phyloP scores from a whole-genome alignment of 1,140 invertebrate species.

The Ceratoteleas bidentatus region DNA sequence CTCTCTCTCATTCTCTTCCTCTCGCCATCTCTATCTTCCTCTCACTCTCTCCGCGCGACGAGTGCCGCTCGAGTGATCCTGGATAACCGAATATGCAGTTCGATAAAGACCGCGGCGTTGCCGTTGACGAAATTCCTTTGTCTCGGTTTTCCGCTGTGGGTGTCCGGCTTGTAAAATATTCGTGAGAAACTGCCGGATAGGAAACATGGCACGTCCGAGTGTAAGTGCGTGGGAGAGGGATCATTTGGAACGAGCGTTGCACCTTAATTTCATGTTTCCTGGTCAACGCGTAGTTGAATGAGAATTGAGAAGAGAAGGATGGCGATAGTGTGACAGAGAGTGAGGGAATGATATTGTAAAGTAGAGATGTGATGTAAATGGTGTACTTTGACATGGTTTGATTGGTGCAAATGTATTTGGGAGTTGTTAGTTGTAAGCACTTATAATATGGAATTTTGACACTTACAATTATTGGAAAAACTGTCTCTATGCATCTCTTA shows the following conservation, averaged over 20 bases:
- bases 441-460: no score
- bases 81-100: slow-evolving; percentile 54
- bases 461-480: no score
- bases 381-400: no score
- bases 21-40: no score
- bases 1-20: no score
- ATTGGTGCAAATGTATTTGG: no score
- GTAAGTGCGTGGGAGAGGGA: slow-evolving; percentile 25
- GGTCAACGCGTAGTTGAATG: slow-evolving; percentile 3
- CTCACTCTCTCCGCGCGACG: not conserved
- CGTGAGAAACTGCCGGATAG: slow-evolving; percentile 53
- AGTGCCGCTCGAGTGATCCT: slow-evolving; percentile 31
- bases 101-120: slow-evolving; percentile 39
- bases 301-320: no score
- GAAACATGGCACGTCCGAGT: slow-evolving; percentile 33
- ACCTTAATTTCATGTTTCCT: slow-evolving; percentile 40
- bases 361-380: no score
- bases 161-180: slow-evolving; percentile 59
- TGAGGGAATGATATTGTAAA: no score
- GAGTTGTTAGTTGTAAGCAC: no score
- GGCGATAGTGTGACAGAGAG: no score
- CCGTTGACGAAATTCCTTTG: slow-evolving; percentile 32
- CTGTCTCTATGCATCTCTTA: no score
- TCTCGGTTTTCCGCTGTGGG: slow-evolving; percentile 51
- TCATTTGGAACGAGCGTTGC: slow-evolving; percentile 40